Percentiles rank a stretch among this genome's conserved stretches.
Evolutionary conservation across 2,797 vertebrate genomes (phyloP).

Genomic region (Tenualosa thibaudeaui): DNA sequence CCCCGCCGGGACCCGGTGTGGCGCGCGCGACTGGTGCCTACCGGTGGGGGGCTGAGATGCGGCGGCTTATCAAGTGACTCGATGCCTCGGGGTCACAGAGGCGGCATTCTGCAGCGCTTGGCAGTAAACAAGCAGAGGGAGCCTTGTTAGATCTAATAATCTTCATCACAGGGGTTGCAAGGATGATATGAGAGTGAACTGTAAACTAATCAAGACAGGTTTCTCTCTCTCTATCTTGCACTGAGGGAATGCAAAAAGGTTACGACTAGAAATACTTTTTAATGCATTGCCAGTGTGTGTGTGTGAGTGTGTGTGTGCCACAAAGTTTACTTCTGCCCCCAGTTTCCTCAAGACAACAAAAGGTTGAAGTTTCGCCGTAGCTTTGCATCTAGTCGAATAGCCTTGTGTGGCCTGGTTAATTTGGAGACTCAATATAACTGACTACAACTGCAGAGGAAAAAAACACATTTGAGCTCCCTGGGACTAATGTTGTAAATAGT

Average conservation of each 20-base stretch:
- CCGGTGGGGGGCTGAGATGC: conserved; percentile 46
- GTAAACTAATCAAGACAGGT: conserved; percentile 75
- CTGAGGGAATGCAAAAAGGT: conserved; percentile 70
- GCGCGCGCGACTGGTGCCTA: conserved; percentile 42
- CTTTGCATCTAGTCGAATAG: conserved; percentile 22
- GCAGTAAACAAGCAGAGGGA: conserved; percentile 71
- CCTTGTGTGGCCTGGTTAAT: conserved; percentile 48
- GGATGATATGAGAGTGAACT: conserved; percentile 71
- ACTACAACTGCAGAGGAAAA: conserved; percentile 42
- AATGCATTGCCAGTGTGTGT: neutral
- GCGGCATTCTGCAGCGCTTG: conserved; percentile 59
- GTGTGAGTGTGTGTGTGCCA: neutral
- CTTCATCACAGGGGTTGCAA: conserved; percentile 72
- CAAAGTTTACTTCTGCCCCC: neutral
- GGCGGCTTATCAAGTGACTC: conserved; percentile 71
- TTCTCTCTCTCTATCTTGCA: conserved; percentile 49
- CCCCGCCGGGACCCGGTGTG: conserved; percentile 70
- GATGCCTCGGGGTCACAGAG: conserved; percentile 74
- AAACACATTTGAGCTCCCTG: conserved; percentile 43
- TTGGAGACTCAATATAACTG: conserved; percentile 59
- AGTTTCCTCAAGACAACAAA: conserved; percentile 20
- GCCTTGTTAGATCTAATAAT: conserved; percentile 71
- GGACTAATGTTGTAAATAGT: conserved; percentile 62
- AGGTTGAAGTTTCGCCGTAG: neutral
- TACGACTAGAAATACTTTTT: conserved; percentile 61